These are phyloP conservation scores for Copidosoma floridanum DNA, from an alignment of 1,140 invertebrate genomes.

Conservation along the genomic window DNA sequence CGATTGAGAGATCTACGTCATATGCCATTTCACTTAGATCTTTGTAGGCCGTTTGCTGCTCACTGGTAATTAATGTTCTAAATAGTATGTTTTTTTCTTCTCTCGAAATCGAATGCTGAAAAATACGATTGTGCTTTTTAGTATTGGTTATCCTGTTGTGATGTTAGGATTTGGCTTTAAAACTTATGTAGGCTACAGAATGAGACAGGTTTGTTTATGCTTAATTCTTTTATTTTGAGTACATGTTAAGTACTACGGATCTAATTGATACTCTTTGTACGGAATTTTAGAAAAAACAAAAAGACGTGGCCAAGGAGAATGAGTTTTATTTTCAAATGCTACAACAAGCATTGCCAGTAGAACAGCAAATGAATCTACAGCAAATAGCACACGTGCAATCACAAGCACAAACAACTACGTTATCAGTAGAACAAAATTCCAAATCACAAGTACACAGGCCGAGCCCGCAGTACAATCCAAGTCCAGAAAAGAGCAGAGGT, in stretches of 20 bases:
- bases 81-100: no score
- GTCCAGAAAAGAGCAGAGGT: conserved; percentile 61
- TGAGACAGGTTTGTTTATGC: conserved; percentile 67
- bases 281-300: conserved; percentile 84
- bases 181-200: conserved; percentile 89
- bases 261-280: conserved; percentile 32
- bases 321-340: conserved; percentile 93
- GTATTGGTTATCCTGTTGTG: conserved; percentile 96
- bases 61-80: conserved; percentile 76
- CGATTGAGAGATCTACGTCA: conserved; percentile 83
- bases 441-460: conserved; percentile 54
- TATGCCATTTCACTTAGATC: conserved; percentile 86
- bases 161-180: conserved; percentile 96
- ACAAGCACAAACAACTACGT: conserved; percentile 41
- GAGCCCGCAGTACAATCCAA: conserved; percentile 54
- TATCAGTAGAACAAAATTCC: conserved; percentile 46
- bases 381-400: conserved; percentile 51
- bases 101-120: conserved; percentile 8
- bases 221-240: neutral
- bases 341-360: conserved; percentile 83
- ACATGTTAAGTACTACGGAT: neutral
- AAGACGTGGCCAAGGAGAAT: conserved; percentile 92
- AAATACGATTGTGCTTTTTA: conserved; percentile 53
- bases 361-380: conserved; percentile 62
- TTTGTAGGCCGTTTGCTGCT: conserved; percentile 96